These are phyloP conservation scores for Drosophila flavopinicola DNA, from an alignment of 2,888 invertebrate genomes.

Conservation along the genomic window DNA sequence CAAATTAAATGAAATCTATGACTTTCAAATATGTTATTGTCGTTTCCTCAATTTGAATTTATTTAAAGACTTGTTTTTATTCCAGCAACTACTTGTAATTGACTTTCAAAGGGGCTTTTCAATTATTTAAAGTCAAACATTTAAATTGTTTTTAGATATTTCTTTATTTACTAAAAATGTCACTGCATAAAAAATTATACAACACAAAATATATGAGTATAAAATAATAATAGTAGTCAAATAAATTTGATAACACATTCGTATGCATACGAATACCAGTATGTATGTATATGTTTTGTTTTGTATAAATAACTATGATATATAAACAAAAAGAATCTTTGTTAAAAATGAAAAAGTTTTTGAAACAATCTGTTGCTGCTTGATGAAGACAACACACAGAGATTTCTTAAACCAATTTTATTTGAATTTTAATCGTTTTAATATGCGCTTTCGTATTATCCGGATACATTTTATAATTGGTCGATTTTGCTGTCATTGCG, in stretches of 20 bases:
- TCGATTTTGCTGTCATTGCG: constrained; percentile 55
- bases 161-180: constrained; percentile 74
- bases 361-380: constrained; percentile 32
- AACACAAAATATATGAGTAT: constrained; percentile 73
- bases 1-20: constrained; percentile 7
- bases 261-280: constrained; percentile 72
- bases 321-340: constrained; percentile 43
- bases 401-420: constrained; percentile 44
- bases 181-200: constrained; percentile 78
- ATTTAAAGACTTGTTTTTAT: not conserved
- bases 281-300: constrained; percentile 22
- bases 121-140: too few species aligned
- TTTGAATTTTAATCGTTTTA: constrained; percentile 57
- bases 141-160: constrained; percentile 38
- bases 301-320: constrained; percentile 59
- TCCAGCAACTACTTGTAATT: not conserved
- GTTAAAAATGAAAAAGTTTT: constrained; percentile 38
- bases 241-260: constrained; percentile 69
- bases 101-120: not conserved
- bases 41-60: not conserved
- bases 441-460: constrained; percentile 75
- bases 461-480: constrained; percentile 65
- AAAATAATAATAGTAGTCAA: constrained; percentile 67
- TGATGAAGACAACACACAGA: constrained; percentile 36
- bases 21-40: constrained; percentile 8